Percentiles rank a stretch among this genome's conserved stretches.
phyloP scores from a whole-genome alignment of 2,888 invertebrate genomes.

The Ichneumoninae sp. region DNA sequence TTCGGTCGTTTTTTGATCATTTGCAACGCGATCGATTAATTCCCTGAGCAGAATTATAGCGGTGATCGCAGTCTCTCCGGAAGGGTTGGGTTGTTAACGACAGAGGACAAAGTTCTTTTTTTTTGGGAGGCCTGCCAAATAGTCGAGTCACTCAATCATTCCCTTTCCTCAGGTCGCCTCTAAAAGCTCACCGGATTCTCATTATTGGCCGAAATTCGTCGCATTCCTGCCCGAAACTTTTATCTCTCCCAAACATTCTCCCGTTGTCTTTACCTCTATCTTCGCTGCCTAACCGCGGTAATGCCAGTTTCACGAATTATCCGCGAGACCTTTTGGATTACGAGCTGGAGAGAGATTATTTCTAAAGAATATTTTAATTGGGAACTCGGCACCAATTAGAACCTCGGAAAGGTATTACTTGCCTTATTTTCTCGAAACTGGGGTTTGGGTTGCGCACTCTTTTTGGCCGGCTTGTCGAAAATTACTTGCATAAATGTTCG shows the following conservation, averaged over 20 bases:
- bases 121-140: conserved; percentile 42
- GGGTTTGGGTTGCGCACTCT: not conserved
- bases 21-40: conserved; percentile 20
- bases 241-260: not conserved
- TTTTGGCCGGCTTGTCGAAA: not conserved
- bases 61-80: conserved; percentile 14
- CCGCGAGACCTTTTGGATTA: conserved; percentile 5
- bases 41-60: not conserved
- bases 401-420: conserved; percentile 19
- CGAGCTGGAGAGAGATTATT: not conserved
- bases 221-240: conserved; percentile 8
- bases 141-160: conserved; percentile 19
- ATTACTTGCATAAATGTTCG: not conserved
- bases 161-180: conserved; percentile 13
- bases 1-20: not conserved
- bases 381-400: conserved; percentile 32
- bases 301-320: conserved; percentile 3
- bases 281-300: not conserved
- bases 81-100: not conserved
- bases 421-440: conserved; percentile 1
- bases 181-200: conserved; percentile 22
- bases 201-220: conserved; percentile 27
- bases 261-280: not conserved
- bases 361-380: conserved; percentile 49
- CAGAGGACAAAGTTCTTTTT: conserved; percentile 9